A percentile compares a stretch with the other conserved stretches of the same genome.
phyloP scores from a whole-genome alignment of 2,888 invertebrate genomes.

The Brenthis daphne region DNA sequence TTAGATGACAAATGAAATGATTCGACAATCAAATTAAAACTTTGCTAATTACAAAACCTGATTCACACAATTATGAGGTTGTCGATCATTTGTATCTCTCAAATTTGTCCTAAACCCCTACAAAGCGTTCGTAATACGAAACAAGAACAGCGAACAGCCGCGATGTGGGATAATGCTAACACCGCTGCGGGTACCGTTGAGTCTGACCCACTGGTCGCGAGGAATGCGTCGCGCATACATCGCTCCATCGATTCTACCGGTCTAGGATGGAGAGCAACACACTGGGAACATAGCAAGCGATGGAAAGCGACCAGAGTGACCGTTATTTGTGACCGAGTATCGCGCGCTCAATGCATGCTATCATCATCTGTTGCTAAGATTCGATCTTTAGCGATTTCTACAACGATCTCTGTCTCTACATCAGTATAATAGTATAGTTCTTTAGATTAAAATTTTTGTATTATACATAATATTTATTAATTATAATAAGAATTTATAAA shows the following conservation, averaged over 20 bases:
- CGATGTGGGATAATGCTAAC: constrained; percentile 24
- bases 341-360: constrained; percentile 31
- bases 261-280: background rate
- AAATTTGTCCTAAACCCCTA: background rate
- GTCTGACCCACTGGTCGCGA: constrained; percentile 54
- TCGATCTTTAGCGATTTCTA: constrained; percentile 18
- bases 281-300: constrained; percentile 1
- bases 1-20: too few species aligned
- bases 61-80: too few species aligned
- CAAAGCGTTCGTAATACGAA: constrained; percentile 17
- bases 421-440: too few species aligned
- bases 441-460: too few species aligned
- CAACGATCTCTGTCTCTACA: background rate
- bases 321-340: constrained; percentile 31
- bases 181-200: constrained; percentile 67
- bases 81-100: background rate
- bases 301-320: constrained; percentile 25
- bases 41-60: too few species aligned
- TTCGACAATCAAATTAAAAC: too few species aligned
- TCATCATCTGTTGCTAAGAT: constrained; percentile 16
- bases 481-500: too few species aligned
- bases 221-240: constrained; percentile 46
- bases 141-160: constrained; percentile 25
- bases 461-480: too few species aligned
- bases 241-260: background rate